Conservation (phyloP, 2,888 invertebrate genomes). For the Zygaena filipendulae region DNA sequence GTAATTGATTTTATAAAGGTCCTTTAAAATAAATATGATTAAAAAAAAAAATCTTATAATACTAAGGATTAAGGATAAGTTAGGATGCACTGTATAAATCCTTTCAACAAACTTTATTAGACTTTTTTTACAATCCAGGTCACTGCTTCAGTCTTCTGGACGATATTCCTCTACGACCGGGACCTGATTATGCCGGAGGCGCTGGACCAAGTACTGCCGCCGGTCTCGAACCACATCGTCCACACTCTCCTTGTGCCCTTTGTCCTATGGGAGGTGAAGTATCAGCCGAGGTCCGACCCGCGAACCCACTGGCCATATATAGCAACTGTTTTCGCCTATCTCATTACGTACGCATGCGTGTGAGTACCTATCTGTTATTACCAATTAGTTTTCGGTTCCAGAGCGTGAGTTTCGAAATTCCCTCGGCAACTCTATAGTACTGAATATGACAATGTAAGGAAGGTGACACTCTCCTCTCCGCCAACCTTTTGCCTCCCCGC, state of each 20-base stretch:
- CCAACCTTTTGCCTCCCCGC: too few relatives aligned
- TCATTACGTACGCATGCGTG: conserved; percentile 20
- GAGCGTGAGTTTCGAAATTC: too few relatives aligned
- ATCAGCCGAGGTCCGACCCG: conserved; percentile 25
- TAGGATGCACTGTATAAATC: background rate
- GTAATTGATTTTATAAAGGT: too few relatives aligned
- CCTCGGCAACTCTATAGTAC: too few relatives aligned
- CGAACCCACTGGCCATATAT: conserved; percentile 22
- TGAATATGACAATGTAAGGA: too few relatives aligned
- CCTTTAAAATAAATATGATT: too few relatives aligned
- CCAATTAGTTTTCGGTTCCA: too few relatives aligned
- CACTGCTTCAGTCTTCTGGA: conserved; percentile 33
- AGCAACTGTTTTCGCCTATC: conserved; percentile 10
- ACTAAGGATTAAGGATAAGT: background rate
- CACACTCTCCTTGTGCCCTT: conserved; percentile 26
- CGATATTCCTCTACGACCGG: conserved; percentile 28
- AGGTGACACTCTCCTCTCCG: too few relatives aligned
- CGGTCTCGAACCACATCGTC: conserved; percentile 28
- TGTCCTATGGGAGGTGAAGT: conserved; percentile 28
- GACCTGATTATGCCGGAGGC: conserved; percentile 28
- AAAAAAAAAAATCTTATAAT: too few relatives aligned
- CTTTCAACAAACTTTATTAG: conserved; percentile 1
- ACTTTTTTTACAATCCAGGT: conserved; percentile 28
- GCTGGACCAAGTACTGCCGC: conserved; percentile 31
- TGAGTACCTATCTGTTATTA: too few relatives aligned